phyloP scores from a whole-genome alignment of 2,888 invertebrate genomes.

The Serrognathus titanus region DNA sequence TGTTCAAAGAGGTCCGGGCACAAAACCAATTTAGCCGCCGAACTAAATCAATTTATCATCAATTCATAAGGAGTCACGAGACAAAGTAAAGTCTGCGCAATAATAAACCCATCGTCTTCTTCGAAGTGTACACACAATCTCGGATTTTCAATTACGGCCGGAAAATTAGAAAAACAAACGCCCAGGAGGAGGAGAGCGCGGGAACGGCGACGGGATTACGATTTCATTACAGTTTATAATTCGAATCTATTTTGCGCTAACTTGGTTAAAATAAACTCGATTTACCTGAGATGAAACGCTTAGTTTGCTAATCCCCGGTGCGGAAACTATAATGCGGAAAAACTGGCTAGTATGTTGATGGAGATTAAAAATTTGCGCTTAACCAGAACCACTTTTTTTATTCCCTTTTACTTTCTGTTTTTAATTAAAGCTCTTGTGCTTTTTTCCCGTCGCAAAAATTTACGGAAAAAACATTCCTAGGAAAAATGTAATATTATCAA shows the following conservation, averaged over 20 bases:
- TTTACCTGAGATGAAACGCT: too few species aligned
- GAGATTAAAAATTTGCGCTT: too few species aligned
- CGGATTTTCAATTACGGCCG: slow-evolving; percentile 20
- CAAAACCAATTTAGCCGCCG: slow-evolving; percentile 22
- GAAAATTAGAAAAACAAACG: slow-evolving; percentile 19
- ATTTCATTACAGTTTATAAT: slow-evolving; percentile 13
- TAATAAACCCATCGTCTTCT: slow-evolving; percentile 17
- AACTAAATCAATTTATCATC: slow-evolving; percentile 26
- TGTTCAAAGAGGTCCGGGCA: slow-evolving; percentile 22
- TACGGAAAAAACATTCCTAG: too few species aligned
- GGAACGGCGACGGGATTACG: slow-evolving; percentile 10
- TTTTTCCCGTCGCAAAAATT: too few species aligned
- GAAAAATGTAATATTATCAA: too few species aligned
- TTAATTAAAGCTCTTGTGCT: too few species aligned
- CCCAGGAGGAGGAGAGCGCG: background rate
- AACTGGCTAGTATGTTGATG: too few species aligned
- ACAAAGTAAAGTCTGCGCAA: slow-evolving; percentile 22
- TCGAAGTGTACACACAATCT: slow-evolving; percentile 14
- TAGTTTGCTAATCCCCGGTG: too few species aligned
- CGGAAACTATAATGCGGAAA: too few species aligned
- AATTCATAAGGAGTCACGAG: slow-evolving; percentile 22
- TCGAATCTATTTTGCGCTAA: slow-evolving; percentile 3
- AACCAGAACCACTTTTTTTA: too few species aligned
- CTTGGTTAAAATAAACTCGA: too few species aligned
- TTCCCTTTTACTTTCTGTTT: too few species aligned